These are phyloP conservation scores for Cerceris rybyensis DNA, from an alignment of 2,888 invertebrate genomes.

Conservation along the genomic window DNA sequence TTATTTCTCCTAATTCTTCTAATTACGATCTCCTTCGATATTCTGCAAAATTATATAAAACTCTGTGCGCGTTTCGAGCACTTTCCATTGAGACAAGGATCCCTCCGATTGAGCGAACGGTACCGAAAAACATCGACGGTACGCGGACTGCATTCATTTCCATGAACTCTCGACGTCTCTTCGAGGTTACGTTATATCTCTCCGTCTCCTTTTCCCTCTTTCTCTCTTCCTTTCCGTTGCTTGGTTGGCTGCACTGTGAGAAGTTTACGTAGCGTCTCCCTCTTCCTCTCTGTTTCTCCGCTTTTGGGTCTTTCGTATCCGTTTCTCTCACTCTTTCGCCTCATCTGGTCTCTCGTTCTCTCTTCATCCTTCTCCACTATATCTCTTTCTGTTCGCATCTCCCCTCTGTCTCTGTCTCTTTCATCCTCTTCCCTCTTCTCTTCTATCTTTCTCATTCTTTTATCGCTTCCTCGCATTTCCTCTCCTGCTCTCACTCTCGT, in stretches of 20 bases:
- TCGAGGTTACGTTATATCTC: slow-evolving; percentile 46
- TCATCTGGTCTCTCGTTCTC: slow-evolving; percentile 3
- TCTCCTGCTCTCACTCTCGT: slow-evolving; percentile 15
- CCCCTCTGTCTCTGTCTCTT: slow-evolving; percentile 3
- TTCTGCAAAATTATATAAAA: neutral
- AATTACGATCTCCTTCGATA: neutral
- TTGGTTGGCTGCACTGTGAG: slow-evolving; percentile 5
- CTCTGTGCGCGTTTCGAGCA: neutral
- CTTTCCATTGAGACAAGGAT: slow-evolving; percentile 60
- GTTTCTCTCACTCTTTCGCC: no score
- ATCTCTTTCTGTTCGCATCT: neutral
- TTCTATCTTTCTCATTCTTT: slow-evolving; percentile 14
- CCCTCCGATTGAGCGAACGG: slow-evolving; percentile 20
- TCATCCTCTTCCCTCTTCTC: neutral
- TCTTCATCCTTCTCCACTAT: slow-evolving; percentile 8
- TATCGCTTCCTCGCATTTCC: neutral
- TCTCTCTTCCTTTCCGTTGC: neutral
- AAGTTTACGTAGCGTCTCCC: neutral
- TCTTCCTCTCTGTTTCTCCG: no score
- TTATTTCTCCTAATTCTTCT: no score
- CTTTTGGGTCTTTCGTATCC: no score
- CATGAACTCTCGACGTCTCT: slow-evolving; percentile 47
- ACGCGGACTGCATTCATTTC: slow-evolving; percentile 44
- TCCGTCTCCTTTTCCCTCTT: slow-evolving; percentile 16
- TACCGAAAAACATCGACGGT: slow-evolving; percentile 26